Evolutionary conservation across 2,888 invertebrate species (phyloP).

Genomic region (Rapana venosa): DNA sequence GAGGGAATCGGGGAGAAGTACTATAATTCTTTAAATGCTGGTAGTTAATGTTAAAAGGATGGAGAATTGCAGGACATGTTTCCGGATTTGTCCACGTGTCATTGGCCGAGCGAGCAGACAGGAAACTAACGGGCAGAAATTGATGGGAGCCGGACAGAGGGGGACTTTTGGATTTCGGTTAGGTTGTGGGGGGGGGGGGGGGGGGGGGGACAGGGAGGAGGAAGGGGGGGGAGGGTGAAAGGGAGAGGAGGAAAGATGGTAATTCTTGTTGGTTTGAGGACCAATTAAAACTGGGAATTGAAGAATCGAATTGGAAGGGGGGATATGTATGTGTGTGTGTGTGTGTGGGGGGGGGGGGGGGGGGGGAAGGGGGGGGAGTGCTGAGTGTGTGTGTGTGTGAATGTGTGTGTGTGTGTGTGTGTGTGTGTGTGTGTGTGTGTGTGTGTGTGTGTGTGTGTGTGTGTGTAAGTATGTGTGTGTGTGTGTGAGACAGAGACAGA

Average conservation of each 20-base stretch:
- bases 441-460: conserved; percentile 23
- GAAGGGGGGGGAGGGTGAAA: neutral
- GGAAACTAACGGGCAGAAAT: too few relatives aligned
- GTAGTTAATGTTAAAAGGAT: too few relatives aligned
- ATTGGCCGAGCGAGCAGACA: too few relatives aligned
- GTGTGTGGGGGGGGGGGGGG: conserved; percentile 8
- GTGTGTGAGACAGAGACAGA: neutral
- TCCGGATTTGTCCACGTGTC: too few relatives aligned
- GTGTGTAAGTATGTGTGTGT: neutral
- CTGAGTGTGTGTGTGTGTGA: conserved; percentile 19
- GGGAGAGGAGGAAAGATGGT: neutral
- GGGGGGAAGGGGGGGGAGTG: neutral
- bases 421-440: neutral
- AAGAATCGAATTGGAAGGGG: neutral
- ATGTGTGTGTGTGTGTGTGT: conserved; percentile 24
- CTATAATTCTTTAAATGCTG: too few relatives aligned
- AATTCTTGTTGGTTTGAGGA: too few relatives aligned
- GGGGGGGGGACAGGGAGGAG: neutral
- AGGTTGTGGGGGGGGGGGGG: neutral
- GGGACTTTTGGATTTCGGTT: too few relatives aligned
- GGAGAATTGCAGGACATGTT: too few relatives aligned
- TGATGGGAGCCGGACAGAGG: too few relatives aligned
- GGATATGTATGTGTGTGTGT: conserved; percentile 24
- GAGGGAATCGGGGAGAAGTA: too few relatives aligned
- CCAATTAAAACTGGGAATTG: too few relatives aligned